These are phyloP conservation scores for Danio albolineatus DNA, from an alignment of 2,797 vertebrate genomes.

Conservation along the genomic window DNA sequence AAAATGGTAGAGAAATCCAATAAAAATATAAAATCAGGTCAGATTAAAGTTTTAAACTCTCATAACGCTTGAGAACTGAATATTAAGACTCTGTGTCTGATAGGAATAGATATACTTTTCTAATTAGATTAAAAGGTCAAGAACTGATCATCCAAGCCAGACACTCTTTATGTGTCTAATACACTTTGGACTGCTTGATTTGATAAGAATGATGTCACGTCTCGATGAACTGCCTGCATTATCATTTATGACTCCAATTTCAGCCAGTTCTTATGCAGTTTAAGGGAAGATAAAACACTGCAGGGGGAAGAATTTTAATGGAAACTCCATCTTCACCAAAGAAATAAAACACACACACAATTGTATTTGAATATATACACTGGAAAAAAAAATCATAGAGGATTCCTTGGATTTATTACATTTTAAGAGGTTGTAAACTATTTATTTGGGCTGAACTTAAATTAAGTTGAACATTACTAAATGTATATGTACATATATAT, in stretches of 20 bases:
- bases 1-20: neutral
- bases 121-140: neutral
- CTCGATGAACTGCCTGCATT: neutral
- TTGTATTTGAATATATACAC: no score
- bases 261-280: rapidly evolving
- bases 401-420: no score
- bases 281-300: neutral
- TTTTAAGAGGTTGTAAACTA: no score
- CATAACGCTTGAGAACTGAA: neutral
- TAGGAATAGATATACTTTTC: neutral
- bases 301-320: no score
- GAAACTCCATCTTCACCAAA: neutral
- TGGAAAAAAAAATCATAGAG: no score
- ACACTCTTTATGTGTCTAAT: neutral
- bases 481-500: no score
- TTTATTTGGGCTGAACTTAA: no score
- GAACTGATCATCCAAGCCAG: neutral
- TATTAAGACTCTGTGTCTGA: neutral
- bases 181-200: constrained; percentile 4
- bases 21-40: neutral
- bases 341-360: neutral
- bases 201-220: neutral
- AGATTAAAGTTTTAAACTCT: neutral
- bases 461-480: no score
- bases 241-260: neutral